Evolutionary conservation across 2,113 vertebrate species (phyloP), one percentile per base, ranked within the genome.

Genomic region (Seriola quinqueradiata): DNA sequence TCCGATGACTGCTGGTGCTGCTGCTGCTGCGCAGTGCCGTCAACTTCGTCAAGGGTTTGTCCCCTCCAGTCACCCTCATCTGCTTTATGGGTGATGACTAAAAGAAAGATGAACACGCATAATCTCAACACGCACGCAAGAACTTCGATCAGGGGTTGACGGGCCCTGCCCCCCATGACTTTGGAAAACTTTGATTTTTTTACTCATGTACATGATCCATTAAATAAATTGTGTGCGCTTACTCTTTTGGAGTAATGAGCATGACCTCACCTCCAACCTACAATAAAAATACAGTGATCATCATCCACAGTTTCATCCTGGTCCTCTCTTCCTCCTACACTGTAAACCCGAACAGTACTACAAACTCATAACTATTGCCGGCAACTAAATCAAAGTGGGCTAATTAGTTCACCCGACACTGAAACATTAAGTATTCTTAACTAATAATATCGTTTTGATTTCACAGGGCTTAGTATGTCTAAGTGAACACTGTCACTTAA

Each of bases 31-130:
- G 68, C 57, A 73, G 48, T 34, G 46, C 63, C 58, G 74, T 61
- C 73, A 69, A 71, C 72, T 78, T 57, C 58, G 44, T 63, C 72
- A 36, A 8, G 59, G 55, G 61, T 59, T 42, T 60, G 61, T 82
- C 23, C 67, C 73, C 79, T 79, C 55, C 21, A 40, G 76, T 34
- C 79, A 40, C 81, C 11, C 67, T 64, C 77, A 13, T 50, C 55
- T 32, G 9, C 46, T 87, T 70, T 42, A 71, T 66, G 55, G 63
- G 14, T 10, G 77, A 48, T 72, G 75, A 85, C 38, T 72, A 23
- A 42, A 13, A 32, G 12, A 32, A 10, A 36, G 50, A 50, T 13
- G 57, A 78, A 1, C 19, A 17, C 50, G n/a, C 55, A 13, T n/a
- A n/a, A 17, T 36, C 42, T 13, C 25, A 36, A 36, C 32, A 8